Evolutionary conservation across 1,140 invertebrate genomes (phyloP).

Genomic region (Hydropsyche tenuis): DNA sequence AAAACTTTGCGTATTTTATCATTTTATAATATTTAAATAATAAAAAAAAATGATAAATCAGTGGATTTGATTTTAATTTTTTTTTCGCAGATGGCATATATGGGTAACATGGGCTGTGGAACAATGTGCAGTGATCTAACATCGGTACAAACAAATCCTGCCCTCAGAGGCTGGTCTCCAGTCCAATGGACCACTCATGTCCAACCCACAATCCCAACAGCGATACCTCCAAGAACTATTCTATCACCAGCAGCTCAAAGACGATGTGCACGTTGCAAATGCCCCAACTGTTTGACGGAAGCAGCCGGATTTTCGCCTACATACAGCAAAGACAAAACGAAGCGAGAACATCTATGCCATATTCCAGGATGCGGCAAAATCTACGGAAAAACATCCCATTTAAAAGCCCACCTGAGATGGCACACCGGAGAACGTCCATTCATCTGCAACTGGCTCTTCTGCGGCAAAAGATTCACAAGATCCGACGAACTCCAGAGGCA

Average conservation of each 20-base stretch:
- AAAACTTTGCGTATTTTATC: no score
- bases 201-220: not conserved
- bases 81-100: constrained; percentile 31
- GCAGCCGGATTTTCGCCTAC: constrained; percentile 67
- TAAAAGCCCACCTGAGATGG: constrained; percentile 87
- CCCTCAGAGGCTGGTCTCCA: constrained; percentile 22
- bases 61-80: no score
- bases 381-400: constrained; percentile 90
- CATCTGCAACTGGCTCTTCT: constrained; percentile 81
- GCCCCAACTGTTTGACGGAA: constrained; percentile 75
- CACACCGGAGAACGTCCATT: constrained; percentile 81
- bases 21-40: no score
- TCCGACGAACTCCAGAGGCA: constrained; percentile 89
- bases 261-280: constrained; percentile 70
- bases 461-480: constrained; percentile 86
- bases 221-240: constrained; percentile 52
- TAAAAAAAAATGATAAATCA: no score
- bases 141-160: constrained; percentile 28
- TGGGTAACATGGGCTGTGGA: constrained; percentile 36
- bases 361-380: constrained; percentile 89
- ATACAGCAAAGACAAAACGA: constrained; percentile 67
- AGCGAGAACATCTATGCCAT: constrained; percentile 88
- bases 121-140: constrained; percentile 29
- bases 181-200: constrained; percentile 20
- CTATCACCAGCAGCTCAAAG: constrained; percentile 59